phyloP scores from a whole-genome alignment of 2,113 vertebrate genomes.

The Gadus chalcogrammus region DNA sequence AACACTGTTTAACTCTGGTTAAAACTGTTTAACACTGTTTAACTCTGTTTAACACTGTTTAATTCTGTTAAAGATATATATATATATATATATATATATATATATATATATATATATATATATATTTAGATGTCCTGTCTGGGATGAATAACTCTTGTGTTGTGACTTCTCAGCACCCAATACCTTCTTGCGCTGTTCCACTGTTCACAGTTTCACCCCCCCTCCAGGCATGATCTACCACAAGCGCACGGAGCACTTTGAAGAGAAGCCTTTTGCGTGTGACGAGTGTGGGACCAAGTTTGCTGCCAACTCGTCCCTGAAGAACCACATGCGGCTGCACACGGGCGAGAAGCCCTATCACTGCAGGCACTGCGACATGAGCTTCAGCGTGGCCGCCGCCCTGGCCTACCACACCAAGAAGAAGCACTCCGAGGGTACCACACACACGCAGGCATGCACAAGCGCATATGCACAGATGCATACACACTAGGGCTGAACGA shows the following conservation, averaged over 20 bases:
- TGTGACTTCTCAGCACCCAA: neutral
- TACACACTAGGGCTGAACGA: no score
- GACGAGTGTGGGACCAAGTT: constrained; percentile 83
- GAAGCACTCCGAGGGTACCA: constrained; percentile 84
- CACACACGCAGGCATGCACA: no score
- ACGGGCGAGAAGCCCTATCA: constrained; percentile 82
- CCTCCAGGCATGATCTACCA: constrained; percentile 85
- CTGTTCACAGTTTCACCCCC: neutral
- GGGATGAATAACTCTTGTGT: neutral
- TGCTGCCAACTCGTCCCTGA: constrained; percentile 83
- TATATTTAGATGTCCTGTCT: neutral
- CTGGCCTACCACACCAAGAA: constrained; percentile 90
- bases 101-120: no score
- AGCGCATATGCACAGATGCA: neutral
- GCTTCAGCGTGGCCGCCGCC: constrained; percentile 83
- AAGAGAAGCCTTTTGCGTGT: constrained; percentile 84
- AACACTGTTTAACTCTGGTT: no score
- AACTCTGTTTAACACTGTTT: no score
- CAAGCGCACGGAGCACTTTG: constrained; percentile 85
- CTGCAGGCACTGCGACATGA: constrained; percentile 87
- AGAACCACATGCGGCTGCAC: constrained; percentile 86
- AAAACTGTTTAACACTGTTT: no score
- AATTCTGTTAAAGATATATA: no score
- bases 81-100: no score
- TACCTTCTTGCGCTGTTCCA: neutral